Evolutionary conservation across 1,140 invertebrate species (phyloP).

Genomic region (Samia ricini): DNA sequence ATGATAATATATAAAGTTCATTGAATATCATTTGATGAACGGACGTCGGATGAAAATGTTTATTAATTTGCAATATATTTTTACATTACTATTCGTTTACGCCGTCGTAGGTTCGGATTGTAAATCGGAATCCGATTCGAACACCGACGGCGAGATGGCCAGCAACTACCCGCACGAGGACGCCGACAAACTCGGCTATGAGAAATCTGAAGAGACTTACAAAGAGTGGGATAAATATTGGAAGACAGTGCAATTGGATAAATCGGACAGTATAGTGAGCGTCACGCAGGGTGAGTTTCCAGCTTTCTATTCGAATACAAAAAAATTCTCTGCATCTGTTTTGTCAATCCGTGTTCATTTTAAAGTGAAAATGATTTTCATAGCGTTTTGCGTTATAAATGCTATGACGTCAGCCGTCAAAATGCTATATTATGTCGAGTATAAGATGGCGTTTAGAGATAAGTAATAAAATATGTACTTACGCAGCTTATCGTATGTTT

Average conservation of each 20-base stretch:
- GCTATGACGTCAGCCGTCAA: no score
- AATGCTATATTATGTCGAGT: no score
- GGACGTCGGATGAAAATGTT: slow-evolving; percentile 1
- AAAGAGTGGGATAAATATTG: slow-evolving; percentile 55
- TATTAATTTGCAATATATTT: neutral
- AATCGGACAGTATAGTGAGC: slow-evolving; percentile 38
- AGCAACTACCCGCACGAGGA: slow-evolving; percentile 46
- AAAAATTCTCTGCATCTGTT: no score
- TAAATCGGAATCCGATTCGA: slow-evolving; percentile 43
- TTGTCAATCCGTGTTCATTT: no score
- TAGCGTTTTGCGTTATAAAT: no score
- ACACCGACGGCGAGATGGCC: slow-evolving; percentile 45
- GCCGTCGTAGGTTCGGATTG: slow-evolving; percentile 32
- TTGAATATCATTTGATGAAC: neutral
- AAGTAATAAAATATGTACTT: no score
- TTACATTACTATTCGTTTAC: neutral
- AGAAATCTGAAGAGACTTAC: slow-evolving; percentile 54
- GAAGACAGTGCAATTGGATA: slow-evolving; percentile 30
- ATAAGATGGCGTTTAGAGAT: no score
- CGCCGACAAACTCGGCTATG: slow-evolving; percentile 40
- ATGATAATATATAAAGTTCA: no score
- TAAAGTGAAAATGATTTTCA: no score
- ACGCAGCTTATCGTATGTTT: no score
- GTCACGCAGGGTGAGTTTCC: slow-evolving; percentile 39
- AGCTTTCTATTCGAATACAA: no score